phyloP scores from a whole-genome alignment of 2,113 vertebrate genomes.

The Tetrax tetrax region DNA sequence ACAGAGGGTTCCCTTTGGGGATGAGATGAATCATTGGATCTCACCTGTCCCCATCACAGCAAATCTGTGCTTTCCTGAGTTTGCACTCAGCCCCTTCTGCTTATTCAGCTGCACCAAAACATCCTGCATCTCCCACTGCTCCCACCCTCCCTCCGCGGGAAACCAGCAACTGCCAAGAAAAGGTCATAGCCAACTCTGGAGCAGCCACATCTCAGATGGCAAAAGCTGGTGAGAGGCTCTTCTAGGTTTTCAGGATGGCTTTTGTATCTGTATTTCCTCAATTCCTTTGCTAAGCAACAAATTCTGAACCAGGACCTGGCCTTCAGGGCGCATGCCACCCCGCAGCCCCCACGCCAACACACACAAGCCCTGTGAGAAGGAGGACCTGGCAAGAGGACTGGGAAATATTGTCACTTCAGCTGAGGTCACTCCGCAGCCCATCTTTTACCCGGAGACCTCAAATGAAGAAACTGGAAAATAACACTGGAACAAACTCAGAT shows the following conservation, averaged over 20 bases:
- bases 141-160: background rate
- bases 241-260: background rate
- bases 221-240: background rate
- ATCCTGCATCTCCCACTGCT: background rate
- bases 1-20: background rate
- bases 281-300: background rate
- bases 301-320: background rate
- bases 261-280: background rate
- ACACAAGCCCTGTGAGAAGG: background rate
- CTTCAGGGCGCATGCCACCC: background rate
- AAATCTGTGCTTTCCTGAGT: background rate
- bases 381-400: constrained; percentile 23
- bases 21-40: background rate
- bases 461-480: constrained; percentile 50
- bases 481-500: constrained; percentile 13
- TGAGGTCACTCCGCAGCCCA: constrained; percentile 42
- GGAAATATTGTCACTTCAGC: constrained; percentile 51
- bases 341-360: background rate
- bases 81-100: background rate
- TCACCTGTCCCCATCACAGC: background rate
- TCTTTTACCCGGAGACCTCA: constrained; percentile 32
- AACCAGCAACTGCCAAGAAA: background rate
- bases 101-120: background rate
- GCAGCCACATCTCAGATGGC: background rate
- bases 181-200: background rate